These are phyloP conservation scores for Octodonta nipae DNA, from an alignment of 2,888 invertebrate genomes.

Conservation along the genomic window DNA sequence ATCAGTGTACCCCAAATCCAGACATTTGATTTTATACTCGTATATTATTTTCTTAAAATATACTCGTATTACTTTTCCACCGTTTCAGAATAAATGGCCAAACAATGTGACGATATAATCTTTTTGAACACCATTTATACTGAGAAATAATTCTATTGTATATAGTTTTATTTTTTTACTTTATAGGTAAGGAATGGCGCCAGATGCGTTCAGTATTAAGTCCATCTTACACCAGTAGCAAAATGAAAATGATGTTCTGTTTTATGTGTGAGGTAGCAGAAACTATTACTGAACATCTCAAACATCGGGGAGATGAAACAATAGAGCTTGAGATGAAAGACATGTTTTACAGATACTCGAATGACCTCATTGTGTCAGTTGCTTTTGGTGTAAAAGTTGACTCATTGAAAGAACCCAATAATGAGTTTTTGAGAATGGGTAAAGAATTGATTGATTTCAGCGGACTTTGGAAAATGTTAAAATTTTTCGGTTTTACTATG, in stretches of 20 bases:
- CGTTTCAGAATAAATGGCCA: no score
- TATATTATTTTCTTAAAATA: no score
- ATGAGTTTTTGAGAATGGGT: conserved; percentile 43
- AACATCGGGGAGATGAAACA: conserved; percentile 15
- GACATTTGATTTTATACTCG: no score
- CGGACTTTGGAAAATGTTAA: no score
- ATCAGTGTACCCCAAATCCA: no score
- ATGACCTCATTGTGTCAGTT: conserved; percentile 41
- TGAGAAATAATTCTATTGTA: no score
- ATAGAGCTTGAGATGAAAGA: conserved; percentile 32
- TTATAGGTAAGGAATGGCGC: conserved; percentile 21
- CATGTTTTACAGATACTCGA: conserved; percentile 39
- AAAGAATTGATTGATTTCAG: conserved; percentile 33
- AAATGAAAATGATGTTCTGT: conserved; percentile 27
- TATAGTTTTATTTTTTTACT: no score
- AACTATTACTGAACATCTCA: conserved; percentile 13
- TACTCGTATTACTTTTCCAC: no score
- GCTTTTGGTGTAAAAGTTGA: conserved; percentile 31
- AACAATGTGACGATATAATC: no score
- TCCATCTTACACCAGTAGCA: conserved; percentile 28
- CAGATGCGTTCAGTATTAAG: conserved; percentile 27
- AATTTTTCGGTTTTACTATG: no score
- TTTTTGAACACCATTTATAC: no score
- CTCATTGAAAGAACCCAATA: conserved; percentile 39
- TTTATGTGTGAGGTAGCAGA: conserved; percentile 15